These are phyloP conservation scores for Catharus bicknelli DNA, from an alignment of 2,113 vertebrate genomes.

Conservation along the genomic window DNA sequence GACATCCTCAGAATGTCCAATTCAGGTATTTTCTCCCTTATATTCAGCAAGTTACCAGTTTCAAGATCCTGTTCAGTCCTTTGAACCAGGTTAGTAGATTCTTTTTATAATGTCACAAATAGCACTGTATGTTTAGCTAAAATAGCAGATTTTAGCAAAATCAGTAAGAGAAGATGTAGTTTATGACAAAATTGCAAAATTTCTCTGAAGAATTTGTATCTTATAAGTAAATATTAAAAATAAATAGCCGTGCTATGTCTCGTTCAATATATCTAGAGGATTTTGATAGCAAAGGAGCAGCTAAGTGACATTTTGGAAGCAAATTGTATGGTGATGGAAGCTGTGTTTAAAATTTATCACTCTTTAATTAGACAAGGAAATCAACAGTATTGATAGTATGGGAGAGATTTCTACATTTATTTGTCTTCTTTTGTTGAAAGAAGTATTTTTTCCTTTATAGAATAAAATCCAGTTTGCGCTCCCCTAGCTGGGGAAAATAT, in stretches of 20 bases:
- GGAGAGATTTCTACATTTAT: neutral
- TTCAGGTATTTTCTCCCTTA: neutral
- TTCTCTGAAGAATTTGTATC: neutral
- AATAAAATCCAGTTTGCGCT: neutral
- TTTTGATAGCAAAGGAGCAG: neutral
- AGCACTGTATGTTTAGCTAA: neutral
- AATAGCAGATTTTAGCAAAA: neutral
- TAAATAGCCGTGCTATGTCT: neutral
- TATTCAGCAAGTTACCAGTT: neutral
- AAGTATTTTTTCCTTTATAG: neutral
- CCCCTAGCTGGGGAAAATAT: neutral
- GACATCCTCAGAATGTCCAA: neutral
- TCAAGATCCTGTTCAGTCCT: neutral
- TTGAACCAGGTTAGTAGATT: conserved; percentile 60
- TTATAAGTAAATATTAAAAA: neutral
- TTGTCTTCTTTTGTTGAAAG: neutral
- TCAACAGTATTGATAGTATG: neutral
- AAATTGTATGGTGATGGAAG: neutral
- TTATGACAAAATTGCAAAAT: neutral
- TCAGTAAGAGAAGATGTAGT: neutral
- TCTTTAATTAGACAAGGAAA: neutral
- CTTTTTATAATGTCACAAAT: neutral
- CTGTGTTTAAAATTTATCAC: neutral
- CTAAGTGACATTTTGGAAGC: neutral
- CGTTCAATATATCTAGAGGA: neutral